Percentiles rank a stretch among this genome's conserved stretches.
Conservation (phyloP, 2,113 vertebrate species). For the Mormoops blainvillei region DNA sequence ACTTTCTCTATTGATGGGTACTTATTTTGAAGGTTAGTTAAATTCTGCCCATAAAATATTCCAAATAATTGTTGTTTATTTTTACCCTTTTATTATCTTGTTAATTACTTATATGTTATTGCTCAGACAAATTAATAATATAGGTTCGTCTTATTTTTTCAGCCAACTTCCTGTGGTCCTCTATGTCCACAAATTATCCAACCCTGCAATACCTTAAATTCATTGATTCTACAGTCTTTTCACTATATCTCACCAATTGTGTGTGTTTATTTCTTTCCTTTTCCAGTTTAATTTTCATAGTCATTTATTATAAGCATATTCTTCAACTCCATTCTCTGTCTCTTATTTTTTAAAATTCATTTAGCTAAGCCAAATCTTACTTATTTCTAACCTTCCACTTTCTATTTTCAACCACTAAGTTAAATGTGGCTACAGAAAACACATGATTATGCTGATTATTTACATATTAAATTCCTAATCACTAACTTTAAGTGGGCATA, state of each 20-base stretch:
- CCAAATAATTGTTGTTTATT: background rate
- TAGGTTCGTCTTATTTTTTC: background rate
- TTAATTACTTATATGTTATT: background rate
- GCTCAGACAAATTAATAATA: background rate
- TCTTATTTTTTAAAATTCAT: background rate
- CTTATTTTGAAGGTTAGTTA: background rate
- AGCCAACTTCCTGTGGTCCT: background rate
- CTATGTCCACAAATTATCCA: background rate
- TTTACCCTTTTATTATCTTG: background rate
- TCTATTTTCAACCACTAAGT: background rate
- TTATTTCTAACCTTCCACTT: background rate
- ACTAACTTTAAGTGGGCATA: background rate
- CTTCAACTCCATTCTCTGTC: background rate
- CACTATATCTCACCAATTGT: background rate
- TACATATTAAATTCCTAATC: background rate
- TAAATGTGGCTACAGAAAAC: background rate
- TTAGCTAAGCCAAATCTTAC: background rate
- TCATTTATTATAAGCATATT: background rate
- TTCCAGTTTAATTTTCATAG: background rate
- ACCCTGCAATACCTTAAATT: background rate
- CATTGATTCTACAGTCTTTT: background rate
- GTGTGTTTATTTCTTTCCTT: background rate
- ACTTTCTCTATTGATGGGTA: background rate
- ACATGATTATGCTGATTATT: background rate
- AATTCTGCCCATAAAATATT: background rate